These are phyloP conservation scores for Tapirus terrestris DNA, from an alignment of 2,113 vertebrate species.

Conservation along the genomic window DNA sequence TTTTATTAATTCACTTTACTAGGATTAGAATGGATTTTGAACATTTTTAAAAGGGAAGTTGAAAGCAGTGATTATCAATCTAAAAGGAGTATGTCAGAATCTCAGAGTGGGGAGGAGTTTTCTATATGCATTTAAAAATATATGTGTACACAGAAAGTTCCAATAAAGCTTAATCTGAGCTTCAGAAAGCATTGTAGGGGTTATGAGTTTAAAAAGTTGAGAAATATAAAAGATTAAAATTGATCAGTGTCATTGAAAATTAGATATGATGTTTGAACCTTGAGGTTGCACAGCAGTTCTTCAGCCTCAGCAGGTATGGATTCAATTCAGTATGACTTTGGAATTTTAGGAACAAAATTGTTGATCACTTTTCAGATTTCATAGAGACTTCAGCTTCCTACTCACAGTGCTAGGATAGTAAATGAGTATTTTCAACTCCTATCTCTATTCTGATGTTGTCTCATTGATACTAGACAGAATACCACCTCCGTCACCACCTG, in stretches of 20 bases:
- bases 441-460: background rate
- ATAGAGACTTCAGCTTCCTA: background rate
- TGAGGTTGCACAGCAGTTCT: background rate
- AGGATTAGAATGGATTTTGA: background rate
- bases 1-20: background rate
- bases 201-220: background rate
- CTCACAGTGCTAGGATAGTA: background rate
- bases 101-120: background rate
- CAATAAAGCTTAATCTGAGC: background rate
- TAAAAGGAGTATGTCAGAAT: background rate
- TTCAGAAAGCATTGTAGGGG: background rate
- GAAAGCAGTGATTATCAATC: background rate
- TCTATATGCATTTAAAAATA: background rate
- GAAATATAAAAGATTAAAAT: background rate
- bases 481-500: rapidly evolving
- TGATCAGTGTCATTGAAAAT: background rate
- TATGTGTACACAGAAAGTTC: background rate
- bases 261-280: background rate
- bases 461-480: background rate
- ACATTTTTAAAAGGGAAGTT: background rate
- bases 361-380: background rate
- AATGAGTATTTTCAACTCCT: background rate
- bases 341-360: background rate
- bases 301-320: background rate
- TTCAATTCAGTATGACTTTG: background rate